Evolutionary conservation across 2,888 invertebrate genomes (phyloP).

Genomic region (Brachynemurus nebulosus): DNA sequence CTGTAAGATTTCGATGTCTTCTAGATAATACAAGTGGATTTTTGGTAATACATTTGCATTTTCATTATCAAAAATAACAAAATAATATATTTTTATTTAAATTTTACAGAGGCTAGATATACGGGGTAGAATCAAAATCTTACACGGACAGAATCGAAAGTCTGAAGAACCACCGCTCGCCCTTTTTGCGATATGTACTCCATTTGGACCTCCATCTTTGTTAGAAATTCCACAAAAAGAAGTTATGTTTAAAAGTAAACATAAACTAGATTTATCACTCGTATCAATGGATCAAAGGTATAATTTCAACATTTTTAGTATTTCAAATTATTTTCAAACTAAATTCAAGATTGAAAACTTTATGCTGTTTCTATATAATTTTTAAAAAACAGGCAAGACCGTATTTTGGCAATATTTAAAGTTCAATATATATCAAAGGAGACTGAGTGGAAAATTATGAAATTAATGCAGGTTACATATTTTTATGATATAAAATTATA

Average conservation of each 20-base stretch:
- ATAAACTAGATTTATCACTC: constrained; percentile 90
- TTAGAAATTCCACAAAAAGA: constrained; percentile 97
- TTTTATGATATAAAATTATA: no score
- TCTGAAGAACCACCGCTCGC: constrained; percentile 89
- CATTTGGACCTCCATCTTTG: constrained; percentile 94
- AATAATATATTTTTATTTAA: no score
- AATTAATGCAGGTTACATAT: no score
- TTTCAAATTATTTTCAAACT: background rate
- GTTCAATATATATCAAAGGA: no score
- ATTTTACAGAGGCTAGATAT: constrained; percentile 92
- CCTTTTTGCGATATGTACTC: constrained; percentile 94
- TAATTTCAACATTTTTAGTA: background rate
- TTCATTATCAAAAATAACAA: no score
- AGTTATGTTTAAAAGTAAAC: constrained; percentile 99
- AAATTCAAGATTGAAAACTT: no score
- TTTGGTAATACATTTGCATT: constrained; percentile 50
- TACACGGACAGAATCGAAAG: constrained; percentile 93
- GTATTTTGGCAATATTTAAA: no score
- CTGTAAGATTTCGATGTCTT: constrained; percentile 96
- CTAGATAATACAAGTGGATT: constrained; percentile 99
- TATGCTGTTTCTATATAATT: no score
- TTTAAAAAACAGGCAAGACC: no score
- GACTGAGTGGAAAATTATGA: no score
- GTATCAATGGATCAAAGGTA: constrained; percentile 95
- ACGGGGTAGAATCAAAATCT: constrained; percentile 86